Conservation (phyloP, 64 coral and sea anemone species). For the Montipora sp. region DNA sequence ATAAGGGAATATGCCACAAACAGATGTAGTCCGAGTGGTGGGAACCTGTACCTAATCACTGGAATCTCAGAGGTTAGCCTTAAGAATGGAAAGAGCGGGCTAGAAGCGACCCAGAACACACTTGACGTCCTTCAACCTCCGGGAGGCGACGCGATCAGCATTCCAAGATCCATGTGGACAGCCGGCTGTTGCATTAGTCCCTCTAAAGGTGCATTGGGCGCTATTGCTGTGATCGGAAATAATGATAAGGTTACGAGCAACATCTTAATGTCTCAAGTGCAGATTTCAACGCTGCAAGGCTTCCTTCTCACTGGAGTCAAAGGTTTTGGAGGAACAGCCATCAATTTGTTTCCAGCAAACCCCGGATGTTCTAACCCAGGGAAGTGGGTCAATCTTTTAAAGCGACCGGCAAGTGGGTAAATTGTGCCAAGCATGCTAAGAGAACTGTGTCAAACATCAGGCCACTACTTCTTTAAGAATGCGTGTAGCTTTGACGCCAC, state of each 20-base stretch:
- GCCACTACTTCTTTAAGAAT: too few relatives aligned
- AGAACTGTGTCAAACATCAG: too few relatives aligned
- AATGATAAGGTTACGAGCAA: not conserved
- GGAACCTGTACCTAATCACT: slow-evolving; percentile 10
- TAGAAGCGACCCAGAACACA: not conserved
- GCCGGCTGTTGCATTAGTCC: not conserved
- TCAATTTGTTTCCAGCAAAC: slow-evolving; percentile 12
- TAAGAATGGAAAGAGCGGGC: not conserved
- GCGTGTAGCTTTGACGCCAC: too few relatives aligned
- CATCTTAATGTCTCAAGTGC: not conserved
- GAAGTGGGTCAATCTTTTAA: not conserved
- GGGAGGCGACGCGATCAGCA: slow-evolving; percentile 27
- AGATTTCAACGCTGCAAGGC: not conserved
- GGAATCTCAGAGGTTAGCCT: slow-evolving; percentile 17
- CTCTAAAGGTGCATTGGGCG: not conserved
- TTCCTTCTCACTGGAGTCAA: slow-evolving; percentile 14
- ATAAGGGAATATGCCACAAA: not conserved
- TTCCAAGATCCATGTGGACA: too few relatives aligned
- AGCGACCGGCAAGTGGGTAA: not conserved
- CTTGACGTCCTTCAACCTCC: not conserved
- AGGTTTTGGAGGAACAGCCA: not conserved
- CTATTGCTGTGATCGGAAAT: slow-evolving; percentile 37
- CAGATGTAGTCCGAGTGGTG: not conserved
- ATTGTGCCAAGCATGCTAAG: too few relatives aligned
- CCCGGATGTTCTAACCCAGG: not conserved